Evolutionary conservation across 2,797 vertebrate species (phyloP), one percentile per base, ranked within the genome.

Genomic region (Erithacus rubecula): DNA sequence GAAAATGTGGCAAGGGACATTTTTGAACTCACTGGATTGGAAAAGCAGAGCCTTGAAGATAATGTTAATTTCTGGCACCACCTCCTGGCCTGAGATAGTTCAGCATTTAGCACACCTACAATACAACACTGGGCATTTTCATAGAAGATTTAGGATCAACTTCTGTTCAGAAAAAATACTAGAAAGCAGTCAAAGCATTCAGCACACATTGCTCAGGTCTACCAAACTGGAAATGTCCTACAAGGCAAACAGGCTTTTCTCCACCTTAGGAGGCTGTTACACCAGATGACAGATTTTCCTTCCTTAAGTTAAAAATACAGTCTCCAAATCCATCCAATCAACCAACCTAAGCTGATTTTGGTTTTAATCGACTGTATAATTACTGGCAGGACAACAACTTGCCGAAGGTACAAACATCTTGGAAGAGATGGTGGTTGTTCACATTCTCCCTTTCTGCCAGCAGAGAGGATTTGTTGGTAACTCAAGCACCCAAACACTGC

Each of bases 31-130:
- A n/a, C 15, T 10, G 6, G 9, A 74, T n/a, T 68, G 36, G 17
- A 37, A 43, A 83, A 84, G 27, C 59, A 77, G 3, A 91, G 32
- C 51, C 36, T 30, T 58, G 60, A 75, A 81, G 46, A 43, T 12
- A 64, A 44, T 4, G 39, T 59, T 95, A 67, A 27, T 82, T 93
- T 88, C 56, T 80, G 78, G 93, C 90, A 94, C 96, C 97, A 96
- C 62, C 94, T 90, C 49, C 85, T 97, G 97, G 95, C 19, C 80
- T 78, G 69, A 90, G 52, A 72, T 7, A 78, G 68, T 27, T 90
- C 58, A 89, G 69, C 95, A 95, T 30, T 67, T 58, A 56, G 26
- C n/a, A 46, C 47, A 55, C 14, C 34, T 68, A 51, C 10, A 51
- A 20, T 10, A 65, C 20, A 56, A 36, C 19, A 56, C 2, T 11